Evolutionary conservation across 2,113 vertebrate genomes (phyloP).

Genomic region (Pteropus alecto): DNA sequence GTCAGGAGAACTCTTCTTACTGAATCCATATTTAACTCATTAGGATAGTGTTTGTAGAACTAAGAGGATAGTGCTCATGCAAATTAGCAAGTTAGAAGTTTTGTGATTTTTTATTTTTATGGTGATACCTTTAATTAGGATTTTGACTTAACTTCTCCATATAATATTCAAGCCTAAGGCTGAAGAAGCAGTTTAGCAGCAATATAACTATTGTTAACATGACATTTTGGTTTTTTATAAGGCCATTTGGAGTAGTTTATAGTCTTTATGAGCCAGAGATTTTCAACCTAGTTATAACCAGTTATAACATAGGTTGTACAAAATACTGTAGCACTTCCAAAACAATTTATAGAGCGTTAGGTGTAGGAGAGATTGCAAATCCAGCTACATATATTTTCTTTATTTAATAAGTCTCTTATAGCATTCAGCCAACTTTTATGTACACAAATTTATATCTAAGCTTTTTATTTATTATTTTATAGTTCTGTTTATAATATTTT

Average conservation of each 20-base stretch:
- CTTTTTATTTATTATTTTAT: conserved; percentile 14
- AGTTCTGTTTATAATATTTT: conserved; percentile 5
- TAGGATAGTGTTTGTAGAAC: neutral
- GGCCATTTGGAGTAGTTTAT: neutral
- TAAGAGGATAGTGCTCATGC: neutral
- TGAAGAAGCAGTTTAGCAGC: neutral
- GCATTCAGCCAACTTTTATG: neutral
- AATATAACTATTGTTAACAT: neutral
- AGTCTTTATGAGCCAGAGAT: neutral
- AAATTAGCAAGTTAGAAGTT: neutral
- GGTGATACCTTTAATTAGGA: neutral
- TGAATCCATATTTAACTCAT: neutral
- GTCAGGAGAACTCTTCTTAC: neutral
- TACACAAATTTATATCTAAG: neutral
- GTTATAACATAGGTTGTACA: neutral
- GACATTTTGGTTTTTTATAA: neutral
- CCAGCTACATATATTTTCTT: neutral
- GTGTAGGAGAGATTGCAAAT: neutral
- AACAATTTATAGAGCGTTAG: neutral
- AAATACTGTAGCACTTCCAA: neutral
- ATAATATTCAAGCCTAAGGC: neutral
- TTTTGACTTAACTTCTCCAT: neutral
- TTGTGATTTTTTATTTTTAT: neutral
- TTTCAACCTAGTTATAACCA: neutral
- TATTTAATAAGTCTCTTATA: neutral